These are phyloP conservation scores for Apamea sordens DNA, from an alignment of 2,888 invertebrate species.

Conservation along the genomic window DNA sequence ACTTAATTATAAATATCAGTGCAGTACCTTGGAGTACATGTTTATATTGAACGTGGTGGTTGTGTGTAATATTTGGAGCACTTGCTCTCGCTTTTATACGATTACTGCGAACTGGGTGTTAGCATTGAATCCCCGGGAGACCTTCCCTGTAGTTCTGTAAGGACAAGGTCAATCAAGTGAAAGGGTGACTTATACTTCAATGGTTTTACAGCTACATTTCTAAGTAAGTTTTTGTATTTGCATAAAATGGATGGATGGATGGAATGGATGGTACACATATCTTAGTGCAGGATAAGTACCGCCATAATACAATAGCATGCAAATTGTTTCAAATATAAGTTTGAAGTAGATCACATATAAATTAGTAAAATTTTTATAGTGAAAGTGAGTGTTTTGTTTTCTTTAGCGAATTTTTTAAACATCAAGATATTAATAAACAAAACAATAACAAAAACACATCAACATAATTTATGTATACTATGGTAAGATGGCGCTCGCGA, in stretches of 20 bases:
- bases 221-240: neutral
- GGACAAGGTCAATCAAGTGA: constrained; percentile 14
- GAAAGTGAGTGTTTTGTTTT: no score
- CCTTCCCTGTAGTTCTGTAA: constrained; percentile 16
- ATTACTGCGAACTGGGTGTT: constrained; percentile 75
- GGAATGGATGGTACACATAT: no score
- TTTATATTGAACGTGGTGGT: constrained; percentile 79
- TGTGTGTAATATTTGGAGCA: constrained; percentile 80
- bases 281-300: neutral
- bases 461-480: neutral
- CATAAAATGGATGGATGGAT: no score
- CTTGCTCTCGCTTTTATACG: constrained; percentile 84
- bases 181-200: neutral
- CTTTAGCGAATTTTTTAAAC: neutral
- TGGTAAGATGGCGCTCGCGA: neutral
- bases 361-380: no score
- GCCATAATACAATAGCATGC: neutral
- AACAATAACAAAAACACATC: neutral
- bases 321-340: neutral
- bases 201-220: neutral
- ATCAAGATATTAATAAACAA: neutral
- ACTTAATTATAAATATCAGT: constrained; percentile 22
- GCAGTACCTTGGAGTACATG: constrained; percentile 86
- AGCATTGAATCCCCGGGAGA: constrained; percentile 69
- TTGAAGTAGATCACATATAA: neutral